Evolutionary conservation across 1,140 invertebrate species (phyloP).

Genomic region (Mercenaria mercenaria): DNA sequence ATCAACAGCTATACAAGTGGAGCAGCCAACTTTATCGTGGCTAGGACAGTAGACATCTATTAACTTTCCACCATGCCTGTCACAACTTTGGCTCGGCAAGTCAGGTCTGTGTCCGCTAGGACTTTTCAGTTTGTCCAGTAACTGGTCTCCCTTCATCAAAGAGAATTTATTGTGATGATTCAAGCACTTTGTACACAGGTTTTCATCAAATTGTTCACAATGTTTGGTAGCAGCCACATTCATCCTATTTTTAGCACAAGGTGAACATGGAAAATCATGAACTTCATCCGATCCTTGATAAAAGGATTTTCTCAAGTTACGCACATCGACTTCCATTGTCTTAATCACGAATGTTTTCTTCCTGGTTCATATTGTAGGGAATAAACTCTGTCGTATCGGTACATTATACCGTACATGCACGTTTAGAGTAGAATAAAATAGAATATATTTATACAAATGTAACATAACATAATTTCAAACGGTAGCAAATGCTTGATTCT

Average conservation of each 20-base stretch:
- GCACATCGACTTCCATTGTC: not conserved
- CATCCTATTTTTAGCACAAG: not conserved
- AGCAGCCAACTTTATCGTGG: not conserved
- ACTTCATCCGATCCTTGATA: not conserved
- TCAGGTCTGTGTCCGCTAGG: not conserved
- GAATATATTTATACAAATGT: too few relatives aligned
- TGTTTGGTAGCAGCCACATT: not conserved
- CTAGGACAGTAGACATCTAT: not conserved
- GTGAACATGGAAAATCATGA: not conserved
- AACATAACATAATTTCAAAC: too few relatives aligned
- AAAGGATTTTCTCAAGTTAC: not conserved
- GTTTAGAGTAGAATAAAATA: too few relatives aligned
- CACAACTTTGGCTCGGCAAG: not conserved
- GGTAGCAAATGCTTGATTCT: too few relatives aligned
- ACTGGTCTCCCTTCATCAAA: not conserved
- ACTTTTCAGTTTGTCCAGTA: not conserved
- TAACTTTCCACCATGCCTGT: not conserved
- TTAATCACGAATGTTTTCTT: too few relatives aligned
- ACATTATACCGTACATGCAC: too few relatives aligned
- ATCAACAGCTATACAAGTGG: not conserved
- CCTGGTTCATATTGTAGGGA: too few relatives aligned
- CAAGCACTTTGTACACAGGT: not conserved
- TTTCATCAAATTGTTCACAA: not conserved
- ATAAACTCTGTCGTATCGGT: too few relatives aligned
- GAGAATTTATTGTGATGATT: not conserved